A percentile compares a stretch with the other conserved stretches of the same genome.
Evolutionary conservation across 2,888 invertebrate species (phyloP).

Genomic region (Drosophila acutilabella): DNA sequence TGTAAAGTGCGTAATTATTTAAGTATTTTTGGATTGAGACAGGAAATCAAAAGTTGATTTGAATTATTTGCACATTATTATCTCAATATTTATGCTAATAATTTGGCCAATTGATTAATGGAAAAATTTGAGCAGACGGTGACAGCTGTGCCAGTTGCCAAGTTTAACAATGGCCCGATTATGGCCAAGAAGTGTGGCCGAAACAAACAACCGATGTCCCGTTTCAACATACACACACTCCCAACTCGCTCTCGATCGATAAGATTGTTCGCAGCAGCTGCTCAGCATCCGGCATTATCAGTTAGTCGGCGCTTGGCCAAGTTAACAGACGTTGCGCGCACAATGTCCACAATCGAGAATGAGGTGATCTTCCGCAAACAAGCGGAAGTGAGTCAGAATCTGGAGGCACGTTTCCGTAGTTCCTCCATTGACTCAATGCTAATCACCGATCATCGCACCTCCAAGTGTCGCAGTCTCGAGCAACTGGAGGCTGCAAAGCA

Average conservation of each 20-base stretch:
- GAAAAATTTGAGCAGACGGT: conserved; percentile 63
- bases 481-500: conserved; percentile 59
- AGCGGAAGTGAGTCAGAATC: conserved; percentile 67
- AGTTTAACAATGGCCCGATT: conserved; percentile 36
- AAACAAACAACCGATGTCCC: conserved; percentile 76
- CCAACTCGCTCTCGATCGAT: conserved; percentile 38
- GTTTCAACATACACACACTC: conserved; percentile 28
- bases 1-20: background rate
- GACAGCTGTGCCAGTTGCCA: conserved; percentile 61
- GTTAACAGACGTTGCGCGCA: conserved; percentile 22
- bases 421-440: conserved; percentile 82
- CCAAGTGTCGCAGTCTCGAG: conserved; percentile 71
- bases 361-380: conserved; percentile 77
- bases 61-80: background rate
- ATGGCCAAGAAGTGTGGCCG: conserved; percentile 40
- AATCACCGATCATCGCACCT: conserved; percentile 81
- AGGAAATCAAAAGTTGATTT: conserved; percentile 13
- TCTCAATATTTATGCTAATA: conserved; percentile 39
- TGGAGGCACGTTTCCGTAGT: conserved; percentile 80
- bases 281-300: conserved; percentile 48
- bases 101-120: conserved; percentile 62
- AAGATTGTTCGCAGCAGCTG: conserved; percentile 46
- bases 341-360: conserved; percentile 78
- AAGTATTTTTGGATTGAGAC: conserved; percentile 1
- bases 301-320: conserved; percentile 40